Conservation (phyloP, 2,888 invertebrate species). For the Notodonta ziczac region DNA sequence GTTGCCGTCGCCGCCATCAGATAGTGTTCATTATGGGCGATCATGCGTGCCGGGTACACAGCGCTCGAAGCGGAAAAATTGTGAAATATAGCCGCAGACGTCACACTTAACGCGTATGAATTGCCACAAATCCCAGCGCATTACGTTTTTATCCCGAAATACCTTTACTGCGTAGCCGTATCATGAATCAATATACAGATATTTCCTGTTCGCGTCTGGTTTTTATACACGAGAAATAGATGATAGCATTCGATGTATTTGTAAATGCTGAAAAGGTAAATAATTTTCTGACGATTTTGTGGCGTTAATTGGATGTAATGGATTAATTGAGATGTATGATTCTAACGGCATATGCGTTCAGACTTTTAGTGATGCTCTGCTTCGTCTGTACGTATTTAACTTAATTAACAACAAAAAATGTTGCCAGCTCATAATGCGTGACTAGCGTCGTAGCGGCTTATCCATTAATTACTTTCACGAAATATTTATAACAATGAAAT, state of each 20-base stretch:
- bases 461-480: conserved; percentile 35
- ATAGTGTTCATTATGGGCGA: conserved; percentile 73
- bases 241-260: conserved; percentile 1
- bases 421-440: conserved; percentile 24
- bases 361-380: conserved; percentile 20
- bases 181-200: conserved; percentile 45
- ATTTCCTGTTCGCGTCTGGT: conserved; percentile 34
- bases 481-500: conserved; percentile 33
- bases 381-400: conserved; percentile 4
- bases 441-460: conserved; percentile 21
- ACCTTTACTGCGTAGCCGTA: conserved; percentile 30
- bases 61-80: conserved; percentile 34
- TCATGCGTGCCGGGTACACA: conserved; percentile 68
- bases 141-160: conserved; percentile 53
- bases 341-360: conserved; percentile 11
- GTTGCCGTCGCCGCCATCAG: conserved; percentile 50
- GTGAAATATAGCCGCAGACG: conserved; percentile 59
- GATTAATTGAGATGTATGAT: conserved; percentile 12
- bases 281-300: background rate
- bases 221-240: conserved; percentile 19
- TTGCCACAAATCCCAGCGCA: conserved; percentile 55
- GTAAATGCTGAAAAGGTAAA: background rate
- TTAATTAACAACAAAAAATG: conserved; percentile 18
- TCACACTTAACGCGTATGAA: conserved; percentile 61
- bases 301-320: background rate